Base-by-base conservation (phyloP, 2,113 vertebrate genomes). In the Phyllostomus discolor region DNA sequence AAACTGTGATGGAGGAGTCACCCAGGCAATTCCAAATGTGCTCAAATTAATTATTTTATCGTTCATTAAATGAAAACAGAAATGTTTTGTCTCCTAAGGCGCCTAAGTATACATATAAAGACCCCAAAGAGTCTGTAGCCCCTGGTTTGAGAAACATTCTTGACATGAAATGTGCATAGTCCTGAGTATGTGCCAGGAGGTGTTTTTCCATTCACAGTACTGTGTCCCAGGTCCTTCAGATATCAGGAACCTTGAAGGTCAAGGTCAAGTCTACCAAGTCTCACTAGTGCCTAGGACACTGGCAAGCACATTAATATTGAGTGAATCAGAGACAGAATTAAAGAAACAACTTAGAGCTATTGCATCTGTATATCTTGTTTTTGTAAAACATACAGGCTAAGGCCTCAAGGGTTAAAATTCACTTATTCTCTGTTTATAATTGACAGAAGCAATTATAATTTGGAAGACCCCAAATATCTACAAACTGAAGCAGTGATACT, bases 401-500 rank as follows among this genome's bases (percentile, higher is more conserved):
- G 43, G 6, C 17, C 48, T 84, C 24, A 57, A 79, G 19, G 24
- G 5, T 41, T 81, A 90, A 89, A 86, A 70, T 76, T 90, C 35
- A 86, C 10, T 52, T 28, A 59, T 76, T 93, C 28, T 82, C 17
- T 81, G 83, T 92, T 95, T 72, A 83, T 79, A 88, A 88, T 76
- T 64, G 66, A 90, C 38, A 81, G 69, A 90, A 86, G 38, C 7
- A 88, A 88, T 48, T 48, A 69, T 67, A n/a, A 64, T 52, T 93
- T 96, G 28, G 48, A 88, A 82, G 24, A 62, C 4, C 5, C 17
- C 62, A 31, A 92, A 72, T 87, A 82, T 76, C 82, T 87, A 72
- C 2, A 80, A 70, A 59, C 14, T 83, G 38, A 90, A 93, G 62
- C n/a, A 72, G 72, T 52, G 22, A 90, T 76, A 46, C 33, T 70